Base-by-base conservation (phyloP, 2,797 vertebrate genomes). In the Anguilla marmorata region DNA sequence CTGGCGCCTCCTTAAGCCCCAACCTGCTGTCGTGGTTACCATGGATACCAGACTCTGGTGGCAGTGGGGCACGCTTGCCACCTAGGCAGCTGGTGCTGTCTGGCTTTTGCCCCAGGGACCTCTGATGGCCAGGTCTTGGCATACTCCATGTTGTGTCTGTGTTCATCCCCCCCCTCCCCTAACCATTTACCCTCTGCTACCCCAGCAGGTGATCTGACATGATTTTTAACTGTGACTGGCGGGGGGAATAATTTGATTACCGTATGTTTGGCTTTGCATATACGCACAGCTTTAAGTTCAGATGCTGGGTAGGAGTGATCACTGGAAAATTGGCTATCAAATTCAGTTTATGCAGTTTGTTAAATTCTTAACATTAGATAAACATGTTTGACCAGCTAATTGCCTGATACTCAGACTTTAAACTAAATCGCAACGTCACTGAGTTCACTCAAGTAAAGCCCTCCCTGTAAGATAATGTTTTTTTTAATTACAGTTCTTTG, bases 11-110 rank as follows among this genome's bases (percentile, higher is more conserved):
- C 54, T 80, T 56, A 50, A 24, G 86, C 84, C 74, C 27, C 85
- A 37, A 30, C 16, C 50, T 82, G 58, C 84, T 52, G 69, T 88
- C 27, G 14, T 16, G 33, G 88, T 88, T 87, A 63, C 83, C 86
- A 58, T 89, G 86, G 88, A 74, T 84, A 89, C 80, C 72, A 52
- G 84, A 41, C 83, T 87, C 83, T 80, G 27, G 80, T 85, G 87
- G 66, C 11, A 16, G 30, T 58, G 3, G 16, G 21, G 69, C n/a
- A 52, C 41, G 45, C 48, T 87, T 33, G 69, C 63, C 41, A 21
- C 52, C 69, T 37, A 52, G 76, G 85, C 58, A 60, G 89, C 85
- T 86, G 87, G 66, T 85, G 85, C 69, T 48, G n/a, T 58, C 50
- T 52, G 54, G 58, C 66, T 89, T 27, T 85, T 86, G 63, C 85